Percentiles rank a stretch among this genome's conserved stretches.
Evolutionary conservation across 2,797 vertebrate species (phyloP).

Genomic region (Esox masquinongy): DNA sequence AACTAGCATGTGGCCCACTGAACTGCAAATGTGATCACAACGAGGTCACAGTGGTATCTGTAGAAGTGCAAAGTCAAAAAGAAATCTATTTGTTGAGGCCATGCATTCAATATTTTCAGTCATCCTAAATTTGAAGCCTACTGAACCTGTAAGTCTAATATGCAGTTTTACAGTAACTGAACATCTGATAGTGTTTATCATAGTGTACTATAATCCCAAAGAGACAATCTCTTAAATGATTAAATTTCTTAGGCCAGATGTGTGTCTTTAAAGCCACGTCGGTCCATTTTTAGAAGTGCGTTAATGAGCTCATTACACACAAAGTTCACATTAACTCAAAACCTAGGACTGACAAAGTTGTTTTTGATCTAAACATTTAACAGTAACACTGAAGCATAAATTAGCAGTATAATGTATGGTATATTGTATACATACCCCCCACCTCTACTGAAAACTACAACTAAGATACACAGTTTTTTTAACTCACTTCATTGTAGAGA

Average conservation of each 20-base stretch:
- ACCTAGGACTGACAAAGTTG: slow-evolving; percentile 31
- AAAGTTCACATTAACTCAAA: slow-evolving; percentile 23
- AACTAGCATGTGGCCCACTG: background rate
- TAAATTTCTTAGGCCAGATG: slow-evolving; percentile 26
- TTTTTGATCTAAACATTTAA: slow-evolving; percentile 36
- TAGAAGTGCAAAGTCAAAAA: background rate
- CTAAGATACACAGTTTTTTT: no score
- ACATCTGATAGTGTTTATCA: slow-evolving; percentile 24
- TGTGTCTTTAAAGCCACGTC: background rate
- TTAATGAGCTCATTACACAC: slow-evolving; percentile 37
- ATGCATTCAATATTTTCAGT: slow-evolving; percentile 16
- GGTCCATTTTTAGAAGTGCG: background rate
- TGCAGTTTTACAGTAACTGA: slow-evolving; percentile 32
- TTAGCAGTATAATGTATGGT: background rate
- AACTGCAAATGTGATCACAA: background rate
- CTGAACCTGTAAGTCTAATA: no score
- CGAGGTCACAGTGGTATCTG: slow-evolving; percentile 5
- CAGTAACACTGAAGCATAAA: background rate
- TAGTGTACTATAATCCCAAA: slow-evolving; percentile 1
- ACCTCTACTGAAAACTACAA: no score
- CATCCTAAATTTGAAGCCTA: slow-evolving; percentile 20
- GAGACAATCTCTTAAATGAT: slow-evolving; percentile 26
- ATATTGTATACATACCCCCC: no score
- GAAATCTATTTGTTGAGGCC: slow-evolving; percentile 13
- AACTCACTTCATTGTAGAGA: no score